phyloP scores from a whole-genome alignment of 2,797 vertebrate genomes.

The Neoniphon sammara region DNA sequence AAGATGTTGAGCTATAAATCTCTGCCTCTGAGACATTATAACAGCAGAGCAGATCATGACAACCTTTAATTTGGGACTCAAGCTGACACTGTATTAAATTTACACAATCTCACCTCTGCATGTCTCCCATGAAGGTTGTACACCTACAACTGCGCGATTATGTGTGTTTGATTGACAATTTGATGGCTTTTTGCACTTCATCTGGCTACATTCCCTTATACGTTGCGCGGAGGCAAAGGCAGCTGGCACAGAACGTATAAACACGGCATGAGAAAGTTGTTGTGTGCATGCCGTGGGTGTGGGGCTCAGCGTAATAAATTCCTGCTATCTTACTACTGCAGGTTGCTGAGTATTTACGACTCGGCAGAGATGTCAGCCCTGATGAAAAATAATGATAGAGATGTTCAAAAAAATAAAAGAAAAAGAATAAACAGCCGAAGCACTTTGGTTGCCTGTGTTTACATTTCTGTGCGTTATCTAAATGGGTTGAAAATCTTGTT shows the following conservation, averaged over 20 bases:
- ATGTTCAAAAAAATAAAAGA: neutral
- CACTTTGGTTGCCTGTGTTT: neutral
- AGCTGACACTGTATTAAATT: neutral
- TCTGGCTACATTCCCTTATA: slow-evolving; percentile 17
- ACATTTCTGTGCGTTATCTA: neutral
- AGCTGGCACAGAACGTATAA: neutral
- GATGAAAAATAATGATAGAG: neutral
- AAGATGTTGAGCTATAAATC: neutral
- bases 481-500: neutral
- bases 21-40: neutral
- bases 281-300: slow-evolving; percentile 15
- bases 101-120: neutral
- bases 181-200: slow-evolving; percentile 2
- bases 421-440: slow-evolving; percentile 1
- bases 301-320: slow-evolving; percentile 33
- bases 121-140: neutral
- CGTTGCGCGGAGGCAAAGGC: slow-evolving; percentile 1
- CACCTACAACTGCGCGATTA: neutral
- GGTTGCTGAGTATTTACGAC: slow-evolving; percentile 3
- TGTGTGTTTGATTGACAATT: slow-evolving; percentile 11
- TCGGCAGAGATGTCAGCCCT: slow-evolving; percentile 1
- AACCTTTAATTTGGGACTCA: slow-evolving; percentile 13
- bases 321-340: slow-evolving; percentile 26
- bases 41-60: slow-evolving; percentile 3
- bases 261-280: slow-evolving; percentile 14